phyloP scores from a whole-genome alignment of 2,797 vertebrate genomes.

The Acropternis orthonyx region DNA sequence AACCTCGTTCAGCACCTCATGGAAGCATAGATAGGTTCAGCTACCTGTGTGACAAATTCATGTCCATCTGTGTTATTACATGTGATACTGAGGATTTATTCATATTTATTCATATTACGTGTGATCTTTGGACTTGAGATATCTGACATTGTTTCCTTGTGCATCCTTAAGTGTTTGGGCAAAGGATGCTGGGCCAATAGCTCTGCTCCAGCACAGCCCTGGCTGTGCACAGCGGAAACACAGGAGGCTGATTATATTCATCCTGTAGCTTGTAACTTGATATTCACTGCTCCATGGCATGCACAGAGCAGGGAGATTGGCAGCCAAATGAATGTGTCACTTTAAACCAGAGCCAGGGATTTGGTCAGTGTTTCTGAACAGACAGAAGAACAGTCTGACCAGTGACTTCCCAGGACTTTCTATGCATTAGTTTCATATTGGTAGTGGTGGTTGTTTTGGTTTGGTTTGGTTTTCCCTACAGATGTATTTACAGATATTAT shows the following conservation, averaged over 20 bases:
- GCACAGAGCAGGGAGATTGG: background rate
- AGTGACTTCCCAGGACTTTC: background rate
- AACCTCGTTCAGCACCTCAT: background rate
- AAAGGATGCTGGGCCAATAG: background rate
- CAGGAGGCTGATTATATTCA: background rate
- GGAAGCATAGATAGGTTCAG: background rate
- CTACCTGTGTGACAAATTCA: background rate
- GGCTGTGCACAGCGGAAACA: background rate
- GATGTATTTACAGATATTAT: background rate
- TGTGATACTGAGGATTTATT: background rate
- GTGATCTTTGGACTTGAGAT: background rate
- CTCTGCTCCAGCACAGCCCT: background rate
- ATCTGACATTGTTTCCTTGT: background rate
- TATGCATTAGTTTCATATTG: background rate
- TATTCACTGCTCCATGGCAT: background rate
- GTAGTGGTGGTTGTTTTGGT: background rate
- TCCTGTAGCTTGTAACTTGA: slow-evolving; percentile 4
- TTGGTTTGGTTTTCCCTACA: background rate
- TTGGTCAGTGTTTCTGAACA: background rate
- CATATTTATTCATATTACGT: too few relatives aligned
- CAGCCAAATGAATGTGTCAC: background rate
- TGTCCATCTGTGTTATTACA: background rate
- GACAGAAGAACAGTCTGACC: background rate
- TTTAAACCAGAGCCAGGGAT: background rate
- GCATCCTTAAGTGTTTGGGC: background rate